Base-by-base conservation (phyloP, 1,140 invertebrate genomes). In the Alviniconcha marisindica region DNA sequence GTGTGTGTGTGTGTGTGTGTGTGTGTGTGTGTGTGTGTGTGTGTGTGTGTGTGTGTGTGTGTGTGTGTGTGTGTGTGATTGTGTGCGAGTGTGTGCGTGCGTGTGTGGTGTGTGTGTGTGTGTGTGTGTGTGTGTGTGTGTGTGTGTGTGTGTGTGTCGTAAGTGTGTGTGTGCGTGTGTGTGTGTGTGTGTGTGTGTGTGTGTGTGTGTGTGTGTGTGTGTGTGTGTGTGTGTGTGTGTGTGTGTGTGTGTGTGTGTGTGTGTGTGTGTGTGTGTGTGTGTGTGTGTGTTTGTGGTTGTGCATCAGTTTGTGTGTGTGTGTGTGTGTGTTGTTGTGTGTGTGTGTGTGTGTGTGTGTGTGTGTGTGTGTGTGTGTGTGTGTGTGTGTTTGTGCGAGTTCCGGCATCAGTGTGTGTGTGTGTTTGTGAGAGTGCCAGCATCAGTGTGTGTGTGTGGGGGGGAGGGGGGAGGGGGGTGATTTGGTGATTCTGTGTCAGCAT, bases 161-260 rank as follows among this genome's bases (percentile, higher is more conserved):
- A 24, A 18, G 31, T 42, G 14, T 28, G 42, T 76, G 73, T 76
- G 44, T 54, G 73, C 12, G 73, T 76, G 73, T 51, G 73, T 76
- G 40, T 76, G 73, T 76, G 73, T 51, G 44, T 76, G 73, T 51
- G 73, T 76, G 73, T 51, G 73, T 76, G 44, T 51, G 73, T 51
- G 73, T 51, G 73, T 76, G 73, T 76, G 73, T 76, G 42, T 76
- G 44, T 76, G 42, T 48, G 44, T 76, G 42, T 51, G 42, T 76
- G 73, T 76, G 73, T 71, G 66, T 71, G 31, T 33, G 66, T 38
- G 60, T 63, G 60, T 63, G 60, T 63, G 60, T 63, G 60, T 63
- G 60, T 63, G 60, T 63, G 60, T 63, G 60, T 63, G 60, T 31
- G 60, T 63, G 60, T 63, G 60, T 63, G 60, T 63, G 60, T 63